phyloP scores from a whole-genome alignment of 2,113 vertebrate species.

The Podilymbus podiceps region DNA sequence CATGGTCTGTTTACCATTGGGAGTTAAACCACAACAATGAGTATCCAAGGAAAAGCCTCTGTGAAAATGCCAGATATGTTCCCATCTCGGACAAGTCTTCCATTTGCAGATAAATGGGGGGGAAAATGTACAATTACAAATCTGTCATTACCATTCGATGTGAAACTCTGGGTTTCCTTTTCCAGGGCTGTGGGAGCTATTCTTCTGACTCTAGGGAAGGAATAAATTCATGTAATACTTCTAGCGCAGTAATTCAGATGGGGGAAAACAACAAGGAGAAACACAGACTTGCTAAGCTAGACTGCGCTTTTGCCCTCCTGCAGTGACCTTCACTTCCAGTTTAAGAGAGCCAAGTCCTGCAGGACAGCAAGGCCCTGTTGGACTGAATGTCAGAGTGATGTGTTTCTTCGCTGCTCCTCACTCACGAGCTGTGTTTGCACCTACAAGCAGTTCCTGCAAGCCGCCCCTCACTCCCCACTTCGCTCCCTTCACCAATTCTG shows the following conservation, averaged over 20 bases:
- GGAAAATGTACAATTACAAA: neutral
- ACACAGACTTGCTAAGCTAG: neutral
- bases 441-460: neutral
- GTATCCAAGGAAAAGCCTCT: neutral
- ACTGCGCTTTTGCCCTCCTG: neutral
- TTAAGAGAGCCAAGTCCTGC: neutral
- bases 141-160: neutral
- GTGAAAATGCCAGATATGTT: neutral
- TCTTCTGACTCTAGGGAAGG: neutral
- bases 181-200: neutral
- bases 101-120: neutral
- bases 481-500: neutral
- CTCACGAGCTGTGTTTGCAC: neutral
- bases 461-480: neutral
- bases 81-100: neutral
- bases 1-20: too few species aligned
- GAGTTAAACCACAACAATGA: too few species aligned
- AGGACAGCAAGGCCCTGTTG: rapidly evolving
- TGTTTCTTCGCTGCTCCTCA: neutral
- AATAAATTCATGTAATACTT: neutral
- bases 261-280: neutral
- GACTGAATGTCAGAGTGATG: rapidly evolving
- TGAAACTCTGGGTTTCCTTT: rapidly evolving
- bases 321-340: neutral
- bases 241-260: neutral